Base-by-base conservation (phyloP, 2,797 vertebrate species). In the Iguana delicatissima region DNA sequence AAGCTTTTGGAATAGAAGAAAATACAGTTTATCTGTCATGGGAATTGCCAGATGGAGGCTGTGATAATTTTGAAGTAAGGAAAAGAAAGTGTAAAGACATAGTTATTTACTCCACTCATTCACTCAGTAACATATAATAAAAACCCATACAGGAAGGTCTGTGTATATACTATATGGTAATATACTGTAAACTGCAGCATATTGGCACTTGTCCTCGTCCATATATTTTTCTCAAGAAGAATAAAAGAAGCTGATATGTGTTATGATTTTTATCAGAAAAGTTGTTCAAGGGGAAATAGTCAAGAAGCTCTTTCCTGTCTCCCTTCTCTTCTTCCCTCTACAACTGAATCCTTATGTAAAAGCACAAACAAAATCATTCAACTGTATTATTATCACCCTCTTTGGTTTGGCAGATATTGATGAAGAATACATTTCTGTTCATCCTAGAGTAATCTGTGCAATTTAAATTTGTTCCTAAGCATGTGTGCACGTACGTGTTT, bases 41-140 rank as follows among this genome's bases (percentile, higher is more conserved):
- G 98, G 97, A 96, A 91, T 90, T 93, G 46, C 97, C 98, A 86
- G 91, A 85, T 77, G 98, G 98, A 91, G 95, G 95, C 89, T 98
- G 97, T 95, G 97, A 98, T 85, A 95, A 94, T 72, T 98, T 98
- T 97, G 98, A 97, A 98, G 98, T 99, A 77, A 95, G 93, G 64
- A 89, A 52, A 32, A 26, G 1, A 73, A 69, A 77, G 62, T 55
- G 16, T 18, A 20, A 83, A 80, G 5, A 91, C 90, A 82, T 0
- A 0, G 74, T 8, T 46, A 0, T 0, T 85, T 18, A 1, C 1
- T 86, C 86, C 79, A 62, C 0, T n/a, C 42, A 64, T 32, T 2
- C 9, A 91, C 12, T 89, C 29, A 46, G 0, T 91, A 9, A 46
- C 73, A 73, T 89, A 82, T 20, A 6, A 1, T 88, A 8, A 1